Conservation (phyloP, 1,140 invertebrate species). For the Hormaphis cornu region DNA sequence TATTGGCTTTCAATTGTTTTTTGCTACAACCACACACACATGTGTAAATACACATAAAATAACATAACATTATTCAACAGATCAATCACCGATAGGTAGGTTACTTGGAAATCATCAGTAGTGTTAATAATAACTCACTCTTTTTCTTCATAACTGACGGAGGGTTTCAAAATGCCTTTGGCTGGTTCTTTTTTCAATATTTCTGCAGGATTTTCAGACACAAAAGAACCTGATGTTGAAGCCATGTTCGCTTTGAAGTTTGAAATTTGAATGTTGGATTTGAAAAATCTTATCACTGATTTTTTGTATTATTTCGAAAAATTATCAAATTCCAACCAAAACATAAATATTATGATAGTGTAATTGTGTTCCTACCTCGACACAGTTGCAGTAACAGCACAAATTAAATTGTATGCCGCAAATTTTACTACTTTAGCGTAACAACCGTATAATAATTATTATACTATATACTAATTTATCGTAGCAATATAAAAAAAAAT, state of each 20-base stretch:
- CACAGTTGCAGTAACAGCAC: too few relatives aligned
- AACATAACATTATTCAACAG: background rate
- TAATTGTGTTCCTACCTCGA: too few relatives aligned
- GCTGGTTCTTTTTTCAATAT: constrained; percentile 61
- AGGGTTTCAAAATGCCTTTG: constrained; percentile 86
- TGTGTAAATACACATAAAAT: background rate
- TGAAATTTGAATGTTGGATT: too few relatives aligned
- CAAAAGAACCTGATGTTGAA: background rate
- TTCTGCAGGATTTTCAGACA: constrained; percentile 41
- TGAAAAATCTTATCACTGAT: background rate
- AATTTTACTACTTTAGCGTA: too few relatives aligned
- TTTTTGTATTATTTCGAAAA: too few relatives aligned
- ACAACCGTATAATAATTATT: too few relatives aligned
- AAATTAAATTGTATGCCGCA: too few relatives aligned
- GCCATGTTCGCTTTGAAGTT: constrained; percentile 1
- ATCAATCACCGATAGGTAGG: background rate
- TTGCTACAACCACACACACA: background rate
- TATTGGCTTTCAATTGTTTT: constrained; percentile 47
- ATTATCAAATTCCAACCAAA: too few relatives aligned
- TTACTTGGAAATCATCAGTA: background rate
- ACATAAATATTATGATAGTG: too few relatives aligned
- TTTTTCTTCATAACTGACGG: constrained; percentile 73
- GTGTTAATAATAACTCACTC: constrained; percentile 46
- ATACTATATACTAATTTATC: too few relatives aligned
- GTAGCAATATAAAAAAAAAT: too few relatives aligned